Base-by-base conservation (phyloP, 2,797 vertebrate genomes). In the Hippoglossus hippoglossus region DNA sequence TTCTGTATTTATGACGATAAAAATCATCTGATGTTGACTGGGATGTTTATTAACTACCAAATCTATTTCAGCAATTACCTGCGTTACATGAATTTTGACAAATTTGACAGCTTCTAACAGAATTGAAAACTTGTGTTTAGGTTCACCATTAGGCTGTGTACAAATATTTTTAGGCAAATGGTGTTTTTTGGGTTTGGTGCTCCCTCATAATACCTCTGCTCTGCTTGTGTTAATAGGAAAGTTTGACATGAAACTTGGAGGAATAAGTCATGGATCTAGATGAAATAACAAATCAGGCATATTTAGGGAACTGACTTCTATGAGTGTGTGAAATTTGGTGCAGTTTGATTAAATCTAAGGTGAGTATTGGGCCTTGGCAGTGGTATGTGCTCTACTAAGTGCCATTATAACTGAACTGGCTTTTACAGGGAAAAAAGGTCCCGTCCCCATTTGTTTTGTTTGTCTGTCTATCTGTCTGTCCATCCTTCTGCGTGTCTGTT, bases 381-480 rank as follows among this genome's bases (percentile, higher is more conserved):
- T 39, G 36, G 36, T 4, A 39, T 12, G 36, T 39, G 28, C 28
- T 31, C 28, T 31, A 31, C 28, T 28, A 31, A 31, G 7, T 31
- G 28, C 28, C 28, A 28, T 70, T 63, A 46, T 34, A 71, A 57
- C 71, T 63, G 44, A 49, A 21, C 22, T n/a, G 3, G 18, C 61
- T 63, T 67, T 81, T 71, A 36, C 50, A 25, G 26, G 21, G 49
- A 70, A 63, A 26, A 57, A 71, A 65, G 41, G 64, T 77, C 63
- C 52, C 21, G 13, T 9, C 53, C 26, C 36, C 12, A 34, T 24
- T 7, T 13, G 3, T 52, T 12, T 25, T 22, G 16, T 55, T 18
- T 25, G 41, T 65, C 22, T 51, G 28, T 19, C 44, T 73, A n/a
- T 75, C 59, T 58, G 18, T 66, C 16, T 34, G 68, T 22, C 28